A percentile compares a stretch with the other conserved stretches of the same genome.
These are phyloP conservation scores for Cosmorhoe ocellata DNA, from an alignment of 2,888 invertebrate genomes.

Conservation along the genomic window DNA sequence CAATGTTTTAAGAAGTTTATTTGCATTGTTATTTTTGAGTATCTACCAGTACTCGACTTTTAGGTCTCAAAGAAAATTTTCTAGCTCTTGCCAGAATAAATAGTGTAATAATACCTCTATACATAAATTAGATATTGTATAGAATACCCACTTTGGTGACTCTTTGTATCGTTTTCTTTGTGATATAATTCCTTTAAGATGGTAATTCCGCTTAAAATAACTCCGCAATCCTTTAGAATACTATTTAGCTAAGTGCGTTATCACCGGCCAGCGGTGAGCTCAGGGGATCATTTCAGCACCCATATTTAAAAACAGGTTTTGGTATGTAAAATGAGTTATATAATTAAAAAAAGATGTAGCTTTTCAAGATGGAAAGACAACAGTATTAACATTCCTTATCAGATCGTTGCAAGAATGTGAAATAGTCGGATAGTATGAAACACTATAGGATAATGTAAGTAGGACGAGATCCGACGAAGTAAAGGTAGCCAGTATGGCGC, in stretches of 20 bases:
- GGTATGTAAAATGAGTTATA: slow-evolving; percentile 3
- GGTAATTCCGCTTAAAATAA: slow-evolving; percentile 59
- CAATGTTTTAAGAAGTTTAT: not conserved
- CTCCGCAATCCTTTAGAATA: slow-evolving; percentile 21
- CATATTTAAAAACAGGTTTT: slow-evolving; percentile 23
- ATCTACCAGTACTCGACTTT: no score
- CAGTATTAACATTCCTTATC: no score
- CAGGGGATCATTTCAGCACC: slow-evolving; percentile 17
- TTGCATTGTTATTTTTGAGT: no score
- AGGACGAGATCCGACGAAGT: no score
- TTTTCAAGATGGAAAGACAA: no score
- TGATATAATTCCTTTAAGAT: slow-evolving; percentile 58
- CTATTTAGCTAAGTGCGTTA: slow-evolving; percentile 20
- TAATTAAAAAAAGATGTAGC: not conserved
- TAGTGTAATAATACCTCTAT: not conserved
- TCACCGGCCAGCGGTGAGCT: slow-evolving; percentile 19
- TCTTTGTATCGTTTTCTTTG: slow-evolving; percentile 49
- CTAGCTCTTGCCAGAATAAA: not conserved
- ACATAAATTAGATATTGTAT: slow-evolving; percentile 1
- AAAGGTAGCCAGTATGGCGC: not conserved
- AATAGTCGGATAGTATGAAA: no score
- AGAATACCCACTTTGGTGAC: slow-evolving; percentile 43
- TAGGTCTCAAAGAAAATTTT: no score
- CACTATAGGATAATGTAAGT: no score
- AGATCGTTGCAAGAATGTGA: no score